A percentile compares a stretch with the other conserved stretches of the same genome.
Evolutionary conservation across 2,888 invertebrate species (phyloP).

Genomic region (Horisme vitalbata): DNA sequence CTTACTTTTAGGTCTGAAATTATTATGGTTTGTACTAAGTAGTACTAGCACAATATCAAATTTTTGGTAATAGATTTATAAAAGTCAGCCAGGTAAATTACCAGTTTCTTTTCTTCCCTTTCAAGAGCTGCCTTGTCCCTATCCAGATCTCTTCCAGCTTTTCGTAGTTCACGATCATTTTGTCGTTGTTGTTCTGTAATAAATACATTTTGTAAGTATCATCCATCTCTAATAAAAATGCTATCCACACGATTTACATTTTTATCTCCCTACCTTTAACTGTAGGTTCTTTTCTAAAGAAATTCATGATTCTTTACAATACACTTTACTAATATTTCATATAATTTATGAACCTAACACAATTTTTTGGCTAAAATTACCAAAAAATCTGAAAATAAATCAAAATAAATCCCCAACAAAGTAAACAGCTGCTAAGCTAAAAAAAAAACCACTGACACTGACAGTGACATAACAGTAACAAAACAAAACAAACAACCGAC

Average conservation of each 20-base stretch:
- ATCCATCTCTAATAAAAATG: too few species aligned
- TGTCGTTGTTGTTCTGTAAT: constrained; percentile 90
- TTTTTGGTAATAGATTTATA: neutral
- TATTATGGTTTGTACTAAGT: too few species aligned
- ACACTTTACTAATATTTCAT: neutral
- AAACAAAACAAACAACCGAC: too few species aligned
- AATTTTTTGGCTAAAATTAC: neutral
- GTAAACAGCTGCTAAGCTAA: too few species aligned
- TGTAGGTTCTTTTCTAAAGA: constrained; percentile 85
- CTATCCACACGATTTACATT: too few species aligned
- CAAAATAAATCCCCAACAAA: too few species aligned
- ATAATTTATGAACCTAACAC: neutral
- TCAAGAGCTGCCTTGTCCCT: constrained; percentile 91
- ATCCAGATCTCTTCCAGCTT: constrained; percentile 92
- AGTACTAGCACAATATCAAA: too few species aligned
- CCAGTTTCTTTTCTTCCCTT: constrained; percentile 94
- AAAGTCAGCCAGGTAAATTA: constrained; percentile 51
- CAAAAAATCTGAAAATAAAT: too few species aligned
- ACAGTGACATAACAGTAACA: too few species aligned
- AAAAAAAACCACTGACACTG: too few species aligned
- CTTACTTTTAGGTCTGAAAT: too few species aligned
- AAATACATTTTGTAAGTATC: neutral
- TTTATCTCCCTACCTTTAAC: constrained; percentile 77
- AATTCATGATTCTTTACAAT: constrained; percentile 60
- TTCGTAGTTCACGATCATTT: constrained; percentile 91